Base-by-base conservation (phyloP, 2,888 invertebrate species). In the Microdon myrmicae region DNA sequence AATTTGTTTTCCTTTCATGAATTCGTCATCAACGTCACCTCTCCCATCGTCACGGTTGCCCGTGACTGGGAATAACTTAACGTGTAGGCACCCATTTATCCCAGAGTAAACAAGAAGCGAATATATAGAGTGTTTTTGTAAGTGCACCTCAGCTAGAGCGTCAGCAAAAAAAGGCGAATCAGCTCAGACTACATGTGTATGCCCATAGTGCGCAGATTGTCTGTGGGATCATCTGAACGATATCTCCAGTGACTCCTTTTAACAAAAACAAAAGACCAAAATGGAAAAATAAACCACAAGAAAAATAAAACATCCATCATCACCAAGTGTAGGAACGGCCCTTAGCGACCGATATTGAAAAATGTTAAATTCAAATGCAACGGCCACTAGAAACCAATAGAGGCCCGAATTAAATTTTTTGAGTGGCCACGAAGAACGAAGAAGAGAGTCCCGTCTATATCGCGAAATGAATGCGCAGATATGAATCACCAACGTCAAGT, bases 11-110 rank as follows among this genome's bases (percentile, higher is more conserved):
- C 29, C 37, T 17, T 16, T 26, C 23, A 20, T 14, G 34, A 12
- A 12, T 31, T 20, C 13, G 37, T 44, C 25, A 14, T 25, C 54
- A 31, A 47, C 39, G 45, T 38, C 53, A 43, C 44, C 47, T n/a
- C 31, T 22, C 23, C 39, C 39, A 37, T 47, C 51, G 13, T 47
- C 64, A 45, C 53, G 41, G 51, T 64, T 37, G 51, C 53, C 56
- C 64, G 64, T 64, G 64, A 64, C 64, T 64, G 51, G 56, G 64
- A 64, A 64, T 64, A 64, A 56, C 58, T 64, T 58, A 64, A 53
- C 41, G 29, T 37, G 64, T 47, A 47, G 64, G 56, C 28, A 53
- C 51, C 64, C 58, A 56, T 56, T 56, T 64, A 64, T 58, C 56
- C 51, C 9, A 53, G 53, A 64, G 56, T 51, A 64, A 64, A 64